Conservation (phyloP, 92 coral and sea anemone genomes). For the Desmophyllum pertusum region DNA sequence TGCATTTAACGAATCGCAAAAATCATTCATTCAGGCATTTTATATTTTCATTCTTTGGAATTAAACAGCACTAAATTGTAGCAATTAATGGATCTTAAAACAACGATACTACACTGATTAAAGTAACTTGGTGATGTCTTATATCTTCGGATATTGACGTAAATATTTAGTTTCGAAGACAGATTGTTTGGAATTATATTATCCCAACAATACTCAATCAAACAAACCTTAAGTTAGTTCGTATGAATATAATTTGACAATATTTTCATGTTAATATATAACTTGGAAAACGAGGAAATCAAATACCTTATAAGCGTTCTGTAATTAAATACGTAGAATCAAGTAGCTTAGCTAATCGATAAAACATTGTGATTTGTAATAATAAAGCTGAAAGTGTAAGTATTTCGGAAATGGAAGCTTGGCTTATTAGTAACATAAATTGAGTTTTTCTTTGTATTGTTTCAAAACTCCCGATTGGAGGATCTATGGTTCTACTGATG, state of each 20-base stretch:
- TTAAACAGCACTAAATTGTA: not conserved
- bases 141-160: not conserved
- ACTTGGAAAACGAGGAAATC: not conserved
- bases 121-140: not conserved
- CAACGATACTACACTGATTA: not conserved
- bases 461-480: not conserved
- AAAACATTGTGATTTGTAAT: not conserved
- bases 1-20: not conserved
- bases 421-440: not conserved
- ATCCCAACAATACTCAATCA: not conserved
- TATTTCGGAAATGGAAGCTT: not conserved
- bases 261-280: not conserved
- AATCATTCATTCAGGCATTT: not conserved
- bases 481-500: not conserved
- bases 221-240: not conserved
- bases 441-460: not conserved
- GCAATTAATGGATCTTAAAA: not conserved
- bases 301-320: not conserved
- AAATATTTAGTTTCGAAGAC: not conserved
- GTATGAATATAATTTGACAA: not conserved
- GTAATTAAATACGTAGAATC: not conserved
- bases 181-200: not conserved
- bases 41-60: not conserved
- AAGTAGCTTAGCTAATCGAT: not conserved
- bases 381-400: not conserved